Conservation (phyloP, 2,888 invertebrate species). For the Gibbula magus region DNA sequence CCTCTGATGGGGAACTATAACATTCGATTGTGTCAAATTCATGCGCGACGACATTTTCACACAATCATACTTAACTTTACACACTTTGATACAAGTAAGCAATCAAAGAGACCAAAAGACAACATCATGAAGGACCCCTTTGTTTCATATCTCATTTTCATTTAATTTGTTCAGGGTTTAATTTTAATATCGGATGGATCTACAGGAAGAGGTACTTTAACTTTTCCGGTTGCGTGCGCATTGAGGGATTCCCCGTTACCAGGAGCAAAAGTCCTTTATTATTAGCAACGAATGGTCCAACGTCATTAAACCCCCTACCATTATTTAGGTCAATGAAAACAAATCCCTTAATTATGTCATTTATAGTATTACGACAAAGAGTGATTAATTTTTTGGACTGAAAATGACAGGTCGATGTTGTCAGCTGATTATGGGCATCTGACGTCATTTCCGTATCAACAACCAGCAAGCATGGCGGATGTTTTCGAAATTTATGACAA, state of each 20-base stretch:
- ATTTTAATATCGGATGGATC: constrained; percentile 36
- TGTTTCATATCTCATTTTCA: background rate
- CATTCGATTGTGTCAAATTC: constrained; percentile 21
- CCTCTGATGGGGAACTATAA: constrained; percentile 21
- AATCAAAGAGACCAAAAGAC: too few species aligned
- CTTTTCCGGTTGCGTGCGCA: constrained; percentile 59
- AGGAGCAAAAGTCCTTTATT: constrained; percentile 40
- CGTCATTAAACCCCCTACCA: background rate
- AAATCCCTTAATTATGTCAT: background rate
- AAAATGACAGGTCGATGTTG: background rate
- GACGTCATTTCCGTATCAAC: constrained; percentile 57
- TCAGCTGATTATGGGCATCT: constrained; percentile 45
- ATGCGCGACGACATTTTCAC: background rate
- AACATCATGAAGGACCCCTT: too few species aligned
- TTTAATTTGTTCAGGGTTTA: constrained; percentile 32
- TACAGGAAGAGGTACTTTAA: constrained; percentile 52
- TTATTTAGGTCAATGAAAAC: background rate
- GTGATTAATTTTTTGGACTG: background rate
- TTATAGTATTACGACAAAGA: background rate
- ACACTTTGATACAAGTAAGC: too few species aligned
- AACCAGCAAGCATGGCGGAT: constrained; percentile 63
- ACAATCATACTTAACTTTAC: too few species aligned
- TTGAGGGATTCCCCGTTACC: constrained; percentile 61
- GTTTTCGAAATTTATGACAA: constrained; percentile 53
- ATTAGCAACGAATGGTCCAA: constrained; percentile 30